Percentiles rank a stretch among this genome's conserved stretches.
Conservation (phyloP, 2,888 invertebrate species). For the Xanthorhoe designata region DNA sequence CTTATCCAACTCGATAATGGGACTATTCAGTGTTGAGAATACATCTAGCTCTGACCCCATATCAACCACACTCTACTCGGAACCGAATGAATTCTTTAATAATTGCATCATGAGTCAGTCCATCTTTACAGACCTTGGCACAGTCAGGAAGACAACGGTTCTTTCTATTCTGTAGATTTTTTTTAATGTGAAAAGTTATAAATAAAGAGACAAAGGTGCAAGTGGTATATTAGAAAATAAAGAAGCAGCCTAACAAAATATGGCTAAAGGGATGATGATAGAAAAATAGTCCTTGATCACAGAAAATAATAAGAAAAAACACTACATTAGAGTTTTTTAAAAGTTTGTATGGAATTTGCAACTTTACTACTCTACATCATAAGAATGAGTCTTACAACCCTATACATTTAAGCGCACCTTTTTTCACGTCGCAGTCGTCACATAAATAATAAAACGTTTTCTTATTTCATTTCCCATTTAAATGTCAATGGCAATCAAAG, state of each 20-base stretch:
- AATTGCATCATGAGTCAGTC: slow-evolving; percentile 33
- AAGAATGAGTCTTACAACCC: too few species aligned
- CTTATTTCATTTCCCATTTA: too few species aligned
- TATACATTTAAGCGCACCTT: too few species aligned
- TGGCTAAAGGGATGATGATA: neutral
- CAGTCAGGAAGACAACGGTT: slow-evolving; percentile 4
- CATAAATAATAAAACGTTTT: too few species aligned
- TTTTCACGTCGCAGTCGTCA: too few species aligned
- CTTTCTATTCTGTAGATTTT: neutral
- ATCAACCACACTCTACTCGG: slow-evolving; percentile 30
- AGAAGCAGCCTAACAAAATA: neutral
- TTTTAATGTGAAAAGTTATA: neutral
- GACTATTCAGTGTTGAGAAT: neutral
- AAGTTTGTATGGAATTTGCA: too few species aligned
- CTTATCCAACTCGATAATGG: neutral
- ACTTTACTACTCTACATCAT: too few species aligned
- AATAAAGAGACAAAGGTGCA: neutral
- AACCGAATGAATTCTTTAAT: slow-evolving; percentile 34
- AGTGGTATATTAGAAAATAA: neutral
- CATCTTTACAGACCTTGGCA: slow-evolving; percentile 32
- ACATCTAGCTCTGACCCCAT: slow-evolving; percentile 15
- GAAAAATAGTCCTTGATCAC: neutral
- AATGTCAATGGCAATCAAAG: too few species aligned
- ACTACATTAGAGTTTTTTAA: too few species aligned
- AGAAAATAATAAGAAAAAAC: too few species aligned